These are phyloP conservation scores for Ferrisia virgata DNA, from an alignment of 2,888 invertebrate species.

Conservation along the genomic window DNA sequence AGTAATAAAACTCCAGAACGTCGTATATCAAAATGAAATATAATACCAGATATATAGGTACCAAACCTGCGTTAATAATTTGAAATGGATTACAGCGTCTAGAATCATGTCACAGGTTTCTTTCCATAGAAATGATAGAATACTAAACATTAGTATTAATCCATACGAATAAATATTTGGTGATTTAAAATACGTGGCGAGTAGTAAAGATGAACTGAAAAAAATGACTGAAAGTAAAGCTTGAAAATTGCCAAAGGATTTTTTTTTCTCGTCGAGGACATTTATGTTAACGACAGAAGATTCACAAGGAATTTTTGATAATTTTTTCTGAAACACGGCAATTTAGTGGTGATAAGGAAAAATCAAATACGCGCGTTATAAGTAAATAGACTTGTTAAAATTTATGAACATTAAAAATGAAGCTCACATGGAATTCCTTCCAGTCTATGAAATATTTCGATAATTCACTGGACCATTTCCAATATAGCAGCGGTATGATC, in stretches of 20 bases:
- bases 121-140: not conserved
- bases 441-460: not conserved
- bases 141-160: not conserved
- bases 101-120: not conserved
- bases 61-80: not conserved
- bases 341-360: too few relatives aligned
- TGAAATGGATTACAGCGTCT: not conserved
- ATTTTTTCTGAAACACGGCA: not conserved
- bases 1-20: too few relatives aligned
- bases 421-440: not conserved
- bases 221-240: not conserved
- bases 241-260: not conserved
- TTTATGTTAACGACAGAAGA: not conserved
- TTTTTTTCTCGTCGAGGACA: not conserved
- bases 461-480: conserved; percentile 13
- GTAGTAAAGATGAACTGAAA: not conserved
- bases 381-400: too few relatives aligned
- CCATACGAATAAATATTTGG: not conserved
- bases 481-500: not conserved
- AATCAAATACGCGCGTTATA: too few relatives aligned
- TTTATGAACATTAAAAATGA: not conserved
- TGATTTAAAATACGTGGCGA: not conserved
- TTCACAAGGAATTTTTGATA: not conserved
- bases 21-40: too few relatives aligned
- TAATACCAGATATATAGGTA: too few relatives aligned